Evolutionary conservation across 2,113 vertebrate genomes (phyloP), one percentile per base, ranked within the genome.

Genomic region (Pseudolaguvia tuberculata): DNA sequence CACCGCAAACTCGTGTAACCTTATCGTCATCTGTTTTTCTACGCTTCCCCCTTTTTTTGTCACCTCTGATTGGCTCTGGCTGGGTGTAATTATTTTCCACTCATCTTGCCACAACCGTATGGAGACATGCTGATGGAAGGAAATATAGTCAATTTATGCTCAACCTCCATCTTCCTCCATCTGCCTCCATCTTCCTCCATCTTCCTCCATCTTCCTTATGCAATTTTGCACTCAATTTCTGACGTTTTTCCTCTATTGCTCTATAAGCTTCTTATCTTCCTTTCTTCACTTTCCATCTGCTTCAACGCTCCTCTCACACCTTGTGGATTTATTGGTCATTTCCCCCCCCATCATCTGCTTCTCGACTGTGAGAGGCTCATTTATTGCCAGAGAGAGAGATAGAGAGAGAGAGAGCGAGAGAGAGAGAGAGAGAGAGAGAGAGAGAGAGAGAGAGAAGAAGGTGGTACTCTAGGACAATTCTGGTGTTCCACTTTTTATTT

Each of bases 271-370:
- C 55, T 70, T 61, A 70, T 69, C 65, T 35, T 55, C 17, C n/a
- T 55, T 25, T 23, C 25, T 45, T 50, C 42, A 23, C 21, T 21
- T 23, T 3, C n/a, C 71, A 1, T 52, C 58, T 39, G 14, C n/a
- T 9, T 73, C 59, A 4, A 13, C 21, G 45, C 23, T 45, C 42
- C 20, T 48, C 29, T 29, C 52, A 63, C 31, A 67, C 62, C 73
- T 48, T 67, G 20, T 75, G 51, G 56, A 57, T 67, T 76, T 59
- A 76, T 76, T 69, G 63, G 73, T 57, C 73, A 67, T 67, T 52
- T 59, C 42, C 55, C n/a, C 58, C 63, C n/a, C 58, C 63, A 75
- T 69, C 66, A 69, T 69, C 45, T 58, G 45, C 74, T 69, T n/a
- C 42, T 76, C 62, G 6, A 48, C 25, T 48, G n/a, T 23, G 62